Percentiles rank a stretch among this genome's conserved stretches.
phyloP scores from a whole-genome alignment of 2,113 vertebrate species.

The Macroglossus sobrinus region DNA sequence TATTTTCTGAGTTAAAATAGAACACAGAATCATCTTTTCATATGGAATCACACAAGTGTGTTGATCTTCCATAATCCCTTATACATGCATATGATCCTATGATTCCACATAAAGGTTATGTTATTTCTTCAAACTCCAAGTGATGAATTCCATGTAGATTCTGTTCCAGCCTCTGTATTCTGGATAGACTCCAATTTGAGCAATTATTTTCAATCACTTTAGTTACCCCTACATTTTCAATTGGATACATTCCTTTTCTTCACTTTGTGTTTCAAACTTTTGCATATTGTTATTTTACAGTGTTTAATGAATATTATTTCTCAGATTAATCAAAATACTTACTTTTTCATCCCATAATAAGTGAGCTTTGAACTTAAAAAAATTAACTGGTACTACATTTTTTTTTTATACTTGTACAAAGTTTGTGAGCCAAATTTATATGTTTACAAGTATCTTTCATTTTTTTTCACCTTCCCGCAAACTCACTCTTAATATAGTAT shows the following conservation, averaged over 20 bases:
- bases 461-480: background rate
- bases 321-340: background rate
- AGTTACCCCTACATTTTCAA: background rate
- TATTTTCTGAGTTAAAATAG: background rate
- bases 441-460: background rate
- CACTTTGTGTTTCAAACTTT: background rate
- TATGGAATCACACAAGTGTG: background rate
- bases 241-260: background rate
- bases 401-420: background rate
- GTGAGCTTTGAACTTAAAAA: background rate
- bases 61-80: background rate
- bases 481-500: background rate
- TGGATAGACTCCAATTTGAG: background rate
- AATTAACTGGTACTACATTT: background rate
- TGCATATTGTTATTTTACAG: background rate
- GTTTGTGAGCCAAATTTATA: background rate
- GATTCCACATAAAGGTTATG: background rate
- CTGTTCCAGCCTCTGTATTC: background rate
- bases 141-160: background rate
- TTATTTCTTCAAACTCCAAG: background rate
- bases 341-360: background rate
- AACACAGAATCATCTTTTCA: background rate
- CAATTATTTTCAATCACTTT: background rate
- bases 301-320: background rate
- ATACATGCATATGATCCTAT: fast-evolving